Evolutionary conservation across 2,888 invertebrate species (phyloP).

Genomic region (Lycia hirtaria): DNA sequence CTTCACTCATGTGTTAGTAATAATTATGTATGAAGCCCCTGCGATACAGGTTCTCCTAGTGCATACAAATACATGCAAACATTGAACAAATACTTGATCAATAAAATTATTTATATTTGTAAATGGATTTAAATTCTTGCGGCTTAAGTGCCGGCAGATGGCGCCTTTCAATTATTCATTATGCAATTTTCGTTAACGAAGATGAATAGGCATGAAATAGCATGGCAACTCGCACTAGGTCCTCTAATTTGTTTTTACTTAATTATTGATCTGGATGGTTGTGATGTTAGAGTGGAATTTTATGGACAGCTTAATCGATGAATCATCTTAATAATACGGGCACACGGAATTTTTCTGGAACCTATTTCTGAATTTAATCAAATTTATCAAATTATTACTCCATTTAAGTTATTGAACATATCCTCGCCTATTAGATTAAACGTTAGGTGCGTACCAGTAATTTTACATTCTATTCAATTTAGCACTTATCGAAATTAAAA

Average conservation of each 20-base stretch:
- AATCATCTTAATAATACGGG: constrained; percentile 5
- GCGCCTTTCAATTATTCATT: no score
- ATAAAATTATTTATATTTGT: no score
- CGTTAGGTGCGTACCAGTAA: constrained; percentile 19
- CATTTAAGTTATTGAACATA: constrained; percentile 13
- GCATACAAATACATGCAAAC: no score
- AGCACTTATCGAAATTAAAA: constrained; percentile 15
- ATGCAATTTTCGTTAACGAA: no score
- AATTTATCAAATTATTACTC: constrained; percentile 2
- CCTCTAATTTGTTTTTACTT: neutral
- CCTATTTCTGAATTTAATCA: neutral
- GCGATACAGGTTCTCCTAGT: no score
- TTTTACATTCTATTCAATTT: constrained; percentile 25
- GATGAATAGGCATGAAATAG: no score
- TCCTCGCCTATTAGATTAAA: constrained; percentile 16
- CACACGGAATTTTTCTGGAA: constrained; percentile 7
- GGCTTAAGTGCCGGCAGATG: no score
- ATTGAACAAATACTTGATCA: no score
- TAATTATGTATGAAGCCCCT: no score
- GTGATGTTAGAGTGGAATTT: neutral
- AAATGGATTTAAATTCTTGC: no score
- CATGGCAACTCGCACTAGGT: no score
- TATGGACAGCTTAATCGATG: neutral
- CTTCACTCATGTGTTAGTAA: no score
- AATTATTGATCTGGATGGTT: neutral